Percentiles rank a stretch among this genome's conserved stretches.
Conservation (phyloP, 2,797 vertebrate genomes). For the Spinus olivaceus region DNA sequence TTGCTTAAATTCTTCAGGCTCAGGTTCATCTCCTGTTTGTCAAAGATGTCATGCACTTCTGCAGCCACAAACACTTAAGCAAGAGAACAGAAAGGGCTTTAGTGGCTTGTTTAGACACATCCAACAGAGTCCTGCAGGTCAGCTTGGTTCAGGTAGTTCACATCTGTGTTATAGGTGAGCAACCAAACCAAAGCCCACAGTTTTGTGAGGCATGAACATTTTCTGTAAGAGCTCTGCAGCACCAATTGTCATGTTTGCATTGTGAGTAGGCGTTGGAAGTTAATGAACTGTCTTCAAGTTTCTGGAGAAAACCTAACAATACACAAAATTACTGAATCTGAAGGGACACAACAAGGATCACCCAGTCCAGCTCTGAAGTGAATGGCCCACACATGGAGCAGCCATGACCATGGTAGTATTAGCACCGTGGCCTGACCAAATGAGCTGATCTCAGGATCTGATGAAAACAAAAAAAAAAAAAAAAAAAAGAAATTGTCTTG, state of each 20-base stretch:
- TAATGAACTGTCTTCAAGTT: neutral
- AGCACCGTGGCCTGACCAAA: neutral
- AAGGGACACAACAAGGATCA: neutral
- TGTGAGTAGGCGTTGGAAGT: neutral
- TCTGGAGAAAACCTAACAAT: neutral
- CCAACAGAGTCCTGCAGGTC: neutral
- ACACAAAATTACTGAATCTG: neutral
- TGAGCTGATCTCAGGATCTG: neutral
- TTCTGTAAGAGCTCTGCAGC: neutral
- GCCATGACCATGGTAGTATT: neutral
- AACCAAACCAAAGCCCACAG: neutral
- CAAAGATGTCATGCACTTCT: neutral
- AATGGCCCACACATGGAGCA: fast-evolving
- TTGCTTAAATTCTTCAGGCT: neutral
- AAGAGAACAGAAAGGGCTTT: neutral
- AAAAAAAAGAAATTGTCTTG: neutral
- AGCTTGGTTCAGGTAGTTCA: neutral
- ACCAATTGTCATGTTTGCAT: neutral
- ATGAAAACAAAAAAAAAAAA: neutral
- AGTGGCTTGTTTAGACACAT: neutral
- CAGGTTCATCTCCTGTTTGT: neutral
- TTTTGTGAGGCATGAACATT: neutral
- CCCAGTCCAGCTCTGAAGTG: fast-evolving
- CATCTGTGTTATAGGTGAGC: neutral
- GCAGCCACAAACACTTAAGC: neutral